A percentile compares a stretch with the other conserved stretches of the same genome.
Conservation (phyloP, 2,888 invertebrate species). For the Thecocarcelia acutangulata region DNA sequence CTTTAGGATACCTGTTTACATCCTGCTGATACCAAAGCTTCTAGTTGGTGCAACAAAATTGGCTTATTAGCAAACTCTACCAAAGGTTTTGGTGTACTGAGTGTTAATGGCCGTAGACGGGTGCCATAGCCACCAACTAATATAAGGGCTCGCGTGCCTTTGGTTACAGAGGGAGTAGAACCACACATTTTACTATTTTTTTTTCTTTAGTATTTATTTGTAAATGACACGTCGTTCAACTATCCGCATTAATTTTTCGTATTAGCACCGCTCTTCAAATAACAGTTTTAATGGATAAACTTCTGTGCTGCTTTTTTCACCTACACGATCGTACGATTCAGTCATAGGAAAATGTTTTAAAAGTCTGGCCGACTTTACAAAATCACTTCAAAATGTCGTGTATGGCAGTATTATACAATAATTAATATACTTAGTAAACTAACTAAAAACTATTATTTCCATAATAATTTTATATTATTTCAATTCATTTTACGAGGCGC, state of each 20-base stretch:
- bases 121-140: conserved; percentile 99
- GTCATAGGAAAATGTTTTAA: too few relatives aligned
- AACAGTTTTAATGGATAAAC: conserved; percentile 17
- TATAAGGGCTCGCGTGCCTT: conserved; percentile 95
- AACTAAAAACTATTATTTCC: too few relatives aligned
- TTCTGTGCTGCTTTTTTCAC: background rate
- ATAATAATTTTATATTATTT: too few relatives aligned
- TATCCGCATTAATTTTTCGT: conserved; percentile 7
- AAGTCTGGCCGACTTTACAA: too few relatives aligned
- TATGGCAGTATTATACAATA: too few relatives aligned
- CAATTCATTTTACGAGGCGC: too few relatives aligned
- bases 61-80: conserved; percentile 99
- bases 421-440: too few relatives aligned
- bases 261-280: background rate
- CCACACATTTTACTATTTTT: conserved; percentile 73
- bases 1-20: conserved; percentile 85
- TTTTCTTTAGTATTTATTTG: conserved; percentile 3
- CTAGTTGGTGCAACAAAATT: conserved; percentile 97
- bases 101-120: conserved; percentile 94
- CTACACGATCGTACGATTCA: too few relatives aligned
- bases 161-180: conserved; percentile 80
- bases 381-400: too few relatives aligned
- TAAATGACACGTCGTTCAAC: conserved; percentile 45
- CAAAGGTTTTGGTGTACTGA: conserved; percentile 98
- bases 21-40: conserved; percentile 92